Conservation (phyloP, 2,797 vertebrate species). For the Acrossocheilus fasciatus region DNA sequence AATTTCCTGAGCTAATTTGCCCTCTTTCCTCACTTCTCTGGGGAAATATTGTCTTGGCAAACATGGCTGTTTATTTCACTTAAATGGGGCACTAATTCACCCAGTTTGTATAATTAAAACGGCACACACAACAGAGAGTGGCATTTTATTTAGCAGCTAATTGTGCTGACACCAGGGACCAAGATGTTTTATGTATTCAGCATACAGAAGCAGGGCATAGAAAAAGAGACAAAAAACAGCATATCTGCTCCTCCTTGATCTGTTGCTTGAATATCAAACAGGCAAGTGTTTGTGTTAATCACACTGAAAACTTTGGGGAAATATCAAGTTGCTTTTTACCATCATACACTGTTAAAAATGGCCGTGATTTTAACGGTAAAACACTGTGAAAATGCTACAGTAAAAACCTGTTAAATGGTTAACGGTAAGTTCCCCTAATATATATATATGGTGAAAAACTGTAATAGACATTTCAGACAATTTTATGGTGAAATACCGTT, state of each 20-base stretch:
- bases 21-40: constrained; percentile 72
- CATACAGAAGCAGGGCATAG: constrained; percentile 81
- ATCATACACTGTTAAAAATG: constrained; percentile 68
- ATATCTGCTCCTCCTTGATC: constrained; percentile 93
- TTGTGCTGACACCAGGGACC: constrained; percentile 94
- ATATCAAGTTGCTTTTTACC: constrained; percentile 96
- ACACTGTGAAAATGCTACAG: no score
- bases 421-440: no score
- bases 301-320: constrained; percentile 90
- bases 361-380: no score
- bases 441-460: no score
- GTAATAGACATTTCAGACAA: no score
- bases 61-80: constrained; percentile 91
- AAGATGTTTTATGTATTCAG: constrained; percentile 91
- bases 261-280: constrained; percentile 97
- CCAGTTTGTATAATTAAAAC: constrained; percentile 94
- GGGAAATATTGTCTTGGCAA: constrained; percentile 82
- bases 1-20: constrained; percentile 72
- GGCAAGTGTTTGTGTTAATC: constrained; percentile 93
- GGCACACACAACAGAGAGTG: constrained; percentile 87
- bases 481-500: no score
- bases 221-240: constrained; percentile 72
- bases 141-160: constrained; percentile 99
- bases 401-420: no score
- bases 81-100: constrained; percentile 90